Base-by-base conservation (phyloP, 2,797 vertebrate genomes). In the Enteromius mattozi region DNA sequence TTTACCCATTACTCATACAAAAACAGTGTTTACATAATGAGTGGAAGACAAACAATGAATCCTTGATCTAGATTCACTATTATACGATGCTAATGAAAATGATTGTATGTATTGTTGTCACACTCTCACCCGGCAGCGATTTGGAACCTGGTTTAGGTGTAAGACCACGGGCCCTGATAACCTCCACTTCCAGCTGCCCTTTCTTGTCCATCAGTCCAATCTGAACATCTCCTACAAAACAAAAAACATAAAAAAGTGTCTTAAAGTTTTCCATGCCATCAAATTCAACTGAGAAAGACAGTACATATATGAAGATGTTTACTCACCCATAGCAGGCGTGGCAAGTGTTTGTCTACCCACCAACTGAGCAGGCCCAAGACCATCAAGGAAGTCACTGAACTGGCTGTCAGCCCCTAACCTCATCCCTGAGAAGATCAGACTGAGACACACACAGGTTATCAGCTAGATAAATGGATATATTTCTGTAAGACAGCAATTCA, bases 121-220 rank as follows among this genome's bases (percentile, higher is more conserved):
- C 47, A 56, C 16, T 80, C 92, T 92, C 94, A 99, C 98, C 98
- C 92, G 98, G 98, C 89, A 98, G 98, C 87, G 97, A 98, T 95
- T 99, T 99, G 92, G 98, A 98, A 87, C 97, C 98, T 92, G 97
- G 96, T 94, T 99, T 99, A 86, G 97, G 93, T n/a, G 92, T 99
- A 95, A 99, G 97, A 92, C 98, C 97, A 92, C 98, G 96, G 86
- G 98, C 98, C 95, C 98, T 95, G 89, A 99, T 99, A 91, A 99
- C 97, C 94, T 99, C 98, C 82, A 99, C 98, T 92, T 99, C 98
- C 90, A 99, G 94, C 33, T 99, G 97, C 21, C 97, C 97, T 91
- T 99, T 99, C 92, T 99, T 99, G 90, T 99, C 97, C 90, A 98
- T 97, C 96, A 99, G 96, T 88, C 98, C 98, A 81, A 99, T 98